Evolutionary conservation across 1,140 invertebrate genomes (phyloP).

Genomic region (Heliconius hewitsoni): DNA sequence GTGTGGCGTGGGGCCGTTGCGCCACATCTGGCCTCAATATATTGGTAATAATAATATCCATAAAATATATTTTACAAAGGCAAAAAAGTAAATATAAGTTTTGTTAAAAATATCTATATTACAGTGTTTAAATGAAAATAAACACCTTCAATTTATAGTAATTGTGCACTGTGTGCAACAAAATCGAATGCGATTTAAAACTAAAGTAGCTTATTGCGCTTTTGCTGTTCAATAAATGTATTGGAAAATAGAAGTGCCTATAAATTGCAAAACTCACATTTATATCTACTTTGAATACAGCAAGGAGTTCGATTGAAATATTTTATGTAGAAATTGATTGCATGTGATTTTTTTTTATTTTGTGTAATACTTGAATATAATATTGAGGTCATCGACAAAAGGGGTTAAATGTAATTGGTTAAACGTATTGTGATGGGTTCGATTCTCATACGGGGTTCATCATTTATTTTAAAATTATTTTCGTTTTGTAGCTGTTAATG

Average conservation of each 20-base stretch:
- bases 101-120: not conserved
- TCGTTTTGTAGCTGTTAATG: too few relatives aligned
- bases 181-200: conserved; percentile 21
- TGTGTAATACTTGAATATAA: too few relatives aligned
- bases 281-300: not conserved
- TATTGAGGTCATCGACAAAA: too few relatives aligned
- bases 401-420: too few relatives aligned
- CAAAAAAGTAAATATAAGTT: not conserved
- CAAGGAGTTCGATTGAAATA: not conserved
- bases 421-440: too few relatives aligned
- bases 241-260: conserved; percentile 16
- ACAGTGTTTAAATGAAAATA: not conserved
- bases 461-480: too few relatives aligned
- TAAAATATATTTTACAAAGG: too few relatives aligned
- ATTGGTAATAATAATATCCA: too few relatives aligned
- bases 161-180: conserved; percentile 11
- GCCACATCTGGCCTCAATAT: too few relatives aligned
- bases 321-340: not conserved
- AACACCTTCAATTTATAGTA: conserved; percentile 1
- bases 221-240: conserved; percentile 20
- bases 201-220: conserved; percentile 26
- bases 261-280: conserved; percentile 7
- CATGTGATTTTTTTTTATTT: not conserved
- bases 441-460: too few relatives aligned
- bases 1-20: too few relatives aligned